Evolutionary conservation across 2,113 vertebrate genomes (phyloP).

Genomic region (Laticauda colubrina): DNA sequence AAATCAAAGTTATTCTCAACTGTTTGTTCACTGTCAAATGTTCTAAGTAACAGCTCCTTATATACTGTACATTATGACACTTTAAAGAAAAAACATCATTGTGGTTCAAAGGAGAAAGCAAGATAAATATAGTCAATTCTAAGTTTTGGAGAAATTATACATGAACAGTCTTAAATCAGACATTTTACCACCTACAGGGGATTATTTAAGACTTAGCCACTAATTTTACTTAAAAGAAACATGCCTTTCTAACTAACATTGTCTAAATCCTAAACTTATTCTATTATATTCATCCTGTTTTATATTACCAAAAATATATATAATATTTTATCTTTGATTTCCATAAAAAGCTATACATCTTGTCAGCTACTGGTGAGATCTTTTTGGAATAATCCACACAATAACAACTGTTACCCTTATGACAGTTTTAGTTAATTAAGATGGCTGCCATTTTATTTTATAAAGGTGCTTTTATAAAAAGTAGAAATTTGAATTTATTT

Average conservation of each 20-base stretch:
- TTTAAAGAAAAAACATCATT: not conserved
- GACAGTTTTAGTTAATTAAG: not conserved
- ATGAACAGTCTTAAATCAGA: constrained; percentile 18
- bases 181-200: not conserved
- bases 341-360: not conserved
- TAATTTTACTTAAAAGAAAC: not conserved
- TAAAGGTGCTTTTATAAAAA: not conserved
- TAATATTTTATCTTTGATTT: not conserved
- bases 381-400: not conserved
- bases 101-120: not conserved
- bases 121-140: not conserved
- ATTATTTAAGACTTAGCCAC: constrained; percentile 5
- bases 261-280: not conserved
- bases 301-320: constrained; percentile 14
- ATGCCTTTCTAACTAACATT: not conserved
- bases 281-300: constrained; percentile 2
- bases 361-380: not conserved
- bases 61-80: rapidly evolving
- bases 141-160: not conserved
- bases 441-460: not conserved
- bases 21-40: not conserved
- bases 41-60: not conserved
- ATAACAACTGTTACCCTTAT: not conserved
- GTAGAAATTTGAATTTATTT: not conserved
- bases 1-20: not conserved